Percentiles rank a stretch among this genome's conserved stretches.
Evolutionary conservation across 1,140 invertebrate genomes (phyloP).

Genomic region (Andricus grossulariae): DNA sequence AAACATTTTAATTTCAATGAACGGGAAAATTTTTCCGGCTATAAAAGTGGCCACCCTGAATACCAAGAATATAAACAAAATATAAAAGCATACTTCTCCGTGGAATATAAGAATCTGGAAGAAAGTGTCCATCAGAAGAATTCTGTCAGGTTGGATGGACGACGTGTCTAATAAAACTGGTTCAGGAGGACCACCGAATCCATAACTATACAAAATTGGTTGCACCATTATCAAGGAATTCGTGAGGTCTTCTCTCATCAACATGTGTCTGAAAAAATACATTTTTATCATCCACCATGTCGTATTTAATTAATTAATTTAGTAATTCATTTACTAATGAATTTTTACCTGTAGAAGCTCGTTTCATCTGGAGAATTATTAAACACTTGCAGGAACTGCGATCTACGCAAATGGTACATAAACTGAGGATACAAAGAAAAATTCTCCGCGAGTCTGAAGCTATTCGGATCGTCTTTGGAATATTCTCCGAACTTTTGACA

Average conservation of each 20-base stretch:
- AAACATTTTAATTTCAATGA: too few species aligned
- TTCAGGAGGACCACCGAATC: conserved; percentile 97
- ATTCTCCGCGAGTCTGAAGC: conserved; percentile 96
- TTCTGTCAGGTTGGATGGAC: conserved; percentile 97
- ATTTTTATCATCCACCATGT: conserved; percentile 38
- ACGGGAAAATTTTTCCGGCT: too few species aligned
- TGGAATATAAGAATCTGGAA: conserved; percentile 99
- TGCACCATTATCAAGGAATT: conserved; percentile 99
- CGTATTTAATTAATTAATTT: not conserved
- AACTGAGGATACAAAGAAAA: conserved; percentile 99
- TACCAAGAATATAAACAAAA: not conserved
- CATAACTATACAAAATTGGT: conserved; percentile 98
- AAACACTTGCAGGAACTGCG: conserved; percentile 99
- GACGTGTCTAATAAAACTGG: conserved; percentile 98
- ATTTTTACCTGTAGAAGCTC: conserved; percentile 94
- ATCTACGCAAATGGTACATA: conserved; percentile 98
- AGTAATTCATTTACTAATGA: not conserved
- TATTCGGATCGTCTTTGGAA: conserved; percentile 97
- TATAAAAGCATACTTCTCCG: conserved; percentile 86
- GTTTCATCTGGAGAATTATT: conserved; percentile 99
- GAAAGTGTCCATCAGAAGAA: conserved; percentile 99
- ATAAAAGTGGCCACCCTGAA: too few species aligned
- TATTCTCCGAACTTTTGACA: conserved; percentile 99
- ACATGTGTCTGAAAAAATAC: conserved; percentile 87
- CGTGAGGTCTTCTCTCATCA: conserved; percentile 97